phyloP scores from a whole-genome alignment of 1,140 invertebrate species.

The Latrodectus geometricus region DNA sequence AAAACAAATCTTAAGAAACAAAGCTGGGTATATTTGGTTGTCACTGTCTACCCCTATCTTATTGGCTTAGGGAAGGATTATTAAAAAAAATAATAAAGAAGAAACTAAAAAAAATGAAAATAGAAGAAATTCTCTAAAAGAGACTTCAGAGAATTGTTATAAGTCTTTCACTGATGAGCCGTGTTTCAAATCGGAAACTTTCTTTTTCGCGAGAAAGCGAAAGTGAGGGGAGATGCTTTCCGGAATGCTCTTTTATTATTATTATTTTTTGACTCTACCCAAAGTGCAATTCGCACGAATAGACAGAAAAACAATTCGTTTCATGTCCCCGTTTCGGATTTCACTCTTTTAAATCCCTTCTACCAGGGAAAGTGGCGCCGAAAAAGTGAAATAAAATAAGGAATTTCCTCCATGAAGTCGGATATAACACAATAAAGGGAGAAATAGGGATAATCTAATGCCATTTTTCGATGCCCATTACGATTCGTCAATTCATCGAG shows the following conservation, averaged over 20 bases:
- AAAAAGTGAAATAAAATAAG: conserved; percentile 42
- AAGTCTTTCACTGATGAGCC: conserved; percentile 33
- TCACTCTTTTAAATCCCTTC: conserved; percentile 1
- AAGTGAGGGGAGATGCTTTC: conserved; percentile 18
- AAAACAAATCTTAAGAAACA: conserved; percentile 1
- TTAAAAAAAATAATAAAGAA: conserved; percentile 26
- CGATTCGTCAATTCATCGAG: neutral
- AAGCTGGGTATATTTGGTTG: conserved; percentile 19
- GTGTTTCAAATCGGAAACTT: conserved; percentile 44
- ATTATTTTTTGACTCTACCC: neutral
- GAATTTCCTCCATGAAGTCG: conserved; percentile 24
- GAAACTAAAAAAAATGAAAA: neutral
- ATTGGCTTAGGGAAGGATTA: conserved; percentile 52
- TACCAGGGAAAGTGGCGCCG: neutral
- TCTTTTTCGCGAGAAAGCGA: conserved; percentile 2
- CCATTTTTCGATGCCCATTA: neutral
- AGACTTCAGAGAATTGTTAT: conserved; percentile 47
- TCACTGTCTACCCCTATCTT: conserved; percentile 18
- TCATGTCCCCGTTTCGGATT: conserved; percentile 5
- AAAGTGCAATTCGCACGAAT: conserved; percentile 23
- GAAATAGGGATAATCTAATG: neutral
- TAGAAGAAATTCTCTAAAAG: conserved; percentile 12
- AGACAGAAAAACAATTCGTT: conserved; percentile 34
- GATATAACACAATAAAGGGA: neutral
- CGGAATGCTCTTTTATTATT: conserved; percentile 38